Conservation (phyloP, 2,888 invertebrate genomes). For the Dione juno region DNA sequence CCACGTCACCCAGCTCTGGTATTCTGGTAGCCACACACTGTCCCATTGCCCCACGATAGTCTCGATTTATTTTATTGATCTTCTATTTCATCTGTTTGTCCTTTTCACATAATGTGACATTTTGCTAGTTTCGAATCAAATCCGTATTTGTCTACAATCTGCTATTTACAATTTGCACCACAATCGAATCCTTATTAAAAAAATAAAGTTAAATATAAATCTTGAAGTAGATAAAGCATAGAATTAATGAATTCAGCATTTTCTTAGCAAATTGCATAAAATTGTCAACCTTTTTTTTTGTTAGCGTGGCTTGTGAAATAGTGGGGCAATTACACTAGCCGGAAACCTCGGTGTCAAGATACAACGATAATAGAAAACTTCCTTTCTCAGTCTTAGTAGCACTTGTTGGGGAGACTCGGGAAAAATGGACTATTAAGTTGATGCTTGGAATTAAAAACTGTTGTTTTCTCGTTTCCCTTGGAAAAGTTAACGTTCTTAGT, state of each 20-base stretch:
- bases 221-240: neutral
- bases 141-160: too few relatives aligned
- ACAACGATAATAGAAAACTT: conserved; percentile 27
- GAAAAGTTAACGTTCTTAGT: neutral
- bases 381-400: conserved; percentile 16
- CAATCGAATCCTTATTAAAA: too few relatives aligned
- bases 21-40: too few relatives aligned
- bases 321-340: conserved; percentile 35
- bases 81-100: too few relatives aligned
- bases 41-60: too few relatives aligned
- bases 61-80: too few relatives aligned
- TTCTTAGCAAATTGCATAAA: conserved; percentile 23
- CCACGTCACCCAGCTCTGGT: too few relatives aligned
- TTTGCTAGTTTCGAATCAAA: too few relatives aligned
- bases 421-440: conserved; percentile 2
- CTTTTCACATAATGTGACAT: too few relatives aligned
- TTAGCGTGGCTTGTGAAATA: conserved; percentile 34
- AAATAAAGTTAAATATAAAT: neutral
- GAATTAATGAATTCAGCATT: neutral
- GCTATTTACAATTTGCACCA: too few relatives aligned
- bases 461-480: neutral
- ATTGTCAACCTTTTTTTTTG: conserved; percentile 31
- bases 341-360: conserved; percentile 38
- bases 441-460: conserved; percentile 6
- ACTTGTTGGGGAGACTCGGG: neutral